These are phyloP conservation scores for Tachyglossus aculeatus DNA, from an alignment of 2,797 vertebrate species.

Conservation along the genomic window DNA sequence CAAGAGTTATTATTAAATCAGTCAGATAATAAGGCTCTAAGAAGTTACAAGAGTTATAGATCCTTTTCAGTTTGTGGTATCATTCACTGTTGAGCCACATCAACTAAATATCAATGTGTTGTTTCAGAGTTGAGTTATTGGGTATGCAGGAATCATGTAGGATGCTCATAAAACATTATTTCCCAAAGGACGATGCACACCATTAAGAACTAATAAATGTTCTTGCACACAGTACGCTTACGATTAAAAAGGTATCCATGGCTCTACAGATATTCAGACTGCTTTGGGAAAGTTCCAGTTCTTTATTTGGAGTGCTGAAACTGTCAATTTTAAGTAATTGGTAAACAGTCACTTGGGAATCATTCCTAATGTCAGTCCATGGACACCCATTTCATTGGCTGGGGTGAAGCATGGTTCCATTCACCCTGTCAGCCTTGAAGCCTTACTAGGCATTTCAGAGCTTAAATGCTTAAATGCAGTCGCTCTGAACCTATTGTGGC, in stretches of 20 bases:
- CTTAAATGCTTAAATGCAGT: slow-evolving; percentile 31
- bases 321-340: background rate
- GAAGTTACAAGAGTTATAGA: background rate
- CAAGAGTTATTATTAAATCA: slow-evolving; percentile 6
- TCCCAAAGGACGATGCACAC: background rate
- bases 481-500: slow-evolving; percentile 18
- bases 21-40: slow-evolving; percentile 1
- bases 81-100: background rate
- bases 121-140: slow-evolving; percentile 1
- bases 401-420: background rate
- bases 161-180: background rate
- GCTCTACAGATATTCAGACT: slow-evolving; percentile 11
- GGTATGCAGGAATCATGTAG: background rate
- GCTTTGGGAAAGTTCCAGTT: background rate
- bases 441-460: slow-evolving; percentile 5
- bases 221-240: no score
- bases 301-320: background rate
- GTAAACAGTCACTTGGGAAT: background rate
- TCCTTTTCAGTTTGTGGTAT: slow-evolving; percentile 6
- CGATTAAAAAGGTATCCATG: background rate
- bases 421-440: slow-evolving; percentile 3
- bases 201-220: background rate
- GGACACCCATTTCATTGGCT: slow-evolving; percentile 2
- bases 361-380: background rate
- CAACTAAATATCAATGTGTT: background rate